Evolutionary conservation across 2,113 vertebrate species (phyloP), one percentile per base, ranked within the genome.

Genomic region (Pomatorhinus ruficollis): DNA sequence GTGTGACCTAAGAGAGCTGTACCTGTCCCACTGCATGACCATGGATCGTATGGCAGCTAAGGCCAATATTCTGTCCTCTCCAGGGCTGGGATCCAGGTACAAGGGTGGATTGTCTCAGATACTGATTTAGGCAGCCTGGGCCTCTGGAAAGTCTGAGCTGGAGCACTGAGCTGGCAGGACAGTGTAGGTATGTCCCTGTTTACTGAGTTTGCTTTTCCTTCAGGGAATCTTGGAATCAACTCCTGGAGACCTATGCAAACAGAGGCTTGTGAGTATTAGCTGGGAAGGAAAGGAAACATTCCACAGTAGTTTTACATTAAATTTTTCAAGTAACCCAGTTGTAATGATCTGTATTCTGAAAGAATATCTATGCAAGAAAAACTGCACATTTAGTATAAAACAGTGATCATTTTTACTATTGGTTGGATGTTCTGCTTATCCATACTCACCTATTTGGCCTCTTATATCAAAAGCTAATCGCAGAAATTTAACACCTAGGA

Each of bases 91-190:
- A 10, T 70, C 44, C 40, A 81, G 71, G 90, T 59, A 89, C 80
- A 93, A 90, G 75, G 47, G 65, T 89, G 95, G 42, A 86, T 95
- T 95, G 71, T 96, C 89, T 96, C 2, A 3, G 60, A 24, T 31
- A 24, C 1, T 5, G 39, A 50, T 14, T 49, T 70, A 18, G 42
- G 44, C 45, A 53, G 64, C 15, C 25, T 53, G 75, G 60, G 42
- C 37, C 2, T 0, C 18, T 66, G 60, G 19, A 61, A 30, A 22
- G 23, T 66, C 52, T 61, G 47, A 78, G 59, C 54, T 47, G 78
- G 50, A 78, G 65, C 37, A 70, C 20, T 1, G 4, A 77, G 50
- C 21, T 74, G 78, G 25, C 61, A 82, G 61, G 52, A 39, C 53
- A 50, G 42, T 17, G 33, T 50, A 64, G 53, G 24, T 64, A 75